Conservation (phyloP, 2,797 vertebrate species). For the Chrosomus eos region DNA sequence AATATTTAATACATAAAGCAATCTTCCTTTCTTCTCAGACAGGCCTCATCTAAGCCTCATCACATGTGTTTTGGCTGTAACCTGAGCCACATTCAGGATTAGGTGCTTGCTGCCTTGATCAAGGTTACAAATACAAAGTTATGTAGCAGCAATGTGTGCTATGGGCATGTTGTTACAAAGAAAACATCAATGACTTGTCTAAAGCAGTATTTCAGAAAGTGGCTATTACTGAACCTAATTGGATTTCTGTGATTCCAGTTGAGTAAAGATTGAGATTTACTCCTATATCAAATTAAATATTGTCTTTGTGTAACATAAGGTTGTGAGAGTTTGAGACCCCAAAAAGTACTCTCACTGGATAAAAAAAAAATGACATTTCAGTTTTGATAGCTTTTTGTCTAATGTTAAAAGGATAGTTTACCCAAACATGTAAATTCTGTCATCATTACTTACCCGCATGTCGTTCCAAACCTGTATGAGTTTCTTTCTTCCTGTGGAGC, state of each 20-base stretch:
- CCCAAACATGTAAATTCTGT: background rate
- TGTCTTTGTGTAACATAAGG: background rate
- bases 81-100: constrained; percentile 28
- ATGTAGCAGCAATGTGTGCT: constrained; percentile 19
- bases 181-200: constrained; percentile 1
- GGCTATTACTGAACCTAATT: background rate
- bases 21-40: constrained; percentile 5
- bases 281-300: background rate
- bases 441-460: no score
- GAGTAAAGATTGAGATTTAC: background rate
- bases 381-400: background rate
- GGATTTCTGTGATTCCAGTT: background rate
- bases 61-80: constrained; percentile 54
- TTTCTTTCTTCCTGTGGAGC: background rate
- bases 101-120: constrained; percentile 15
- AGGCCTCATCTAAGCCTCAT: background rate
- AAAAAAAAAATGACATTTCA: background rate
- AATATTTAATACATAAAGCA: constrained; percentile 36
- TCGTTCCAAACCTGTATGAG: no score
- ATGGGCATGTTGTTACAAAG: constrained; percentile 3
- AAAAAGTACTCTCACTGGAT: background rate
- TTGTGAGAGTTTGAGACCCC: background rate
- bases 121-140: constrained; percentile 34
- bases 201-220: background rate
- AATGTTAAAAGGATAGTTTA: background rate